Conservation (phyloP, 2,797 vertebrate species). For the Tadarida brasiliensis region DNA sequence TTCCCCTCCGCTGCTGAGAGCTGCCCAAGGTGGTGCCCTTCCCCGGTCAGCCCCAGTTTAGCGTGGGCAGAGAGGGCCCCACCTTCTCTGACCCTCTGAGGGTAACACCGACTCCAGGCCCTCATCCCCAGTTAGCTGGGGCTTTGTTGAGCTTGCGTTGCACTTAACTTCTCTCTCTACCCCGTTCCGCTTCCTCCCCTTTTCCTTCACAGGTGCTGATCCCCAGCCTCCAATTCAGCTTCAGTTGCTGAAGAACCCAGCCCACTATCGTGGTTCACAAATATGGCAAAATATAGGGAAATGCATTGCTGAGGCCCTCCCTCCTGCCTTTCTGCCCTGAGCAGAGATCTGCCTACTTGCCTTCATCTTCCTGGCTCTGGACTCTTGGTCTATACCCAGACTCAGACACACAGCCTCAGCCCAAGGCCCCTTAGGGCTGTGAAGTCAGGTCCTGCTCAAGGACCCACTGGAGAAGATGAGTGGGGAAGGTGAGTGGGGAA, state of each 20-base stretch:
- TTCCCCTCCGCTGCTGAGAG: not conserved
- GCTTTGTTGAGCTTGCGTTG: fast-evolving
- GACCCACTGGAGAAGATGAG: not conserved
- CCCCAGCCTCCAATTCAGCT: not conserved
- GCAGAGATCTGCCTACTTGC: not conserved
- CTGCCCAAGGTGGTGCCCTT: not conserved
- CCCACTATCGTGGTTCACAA: not conserved
- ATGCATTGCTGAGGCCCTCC: not conserved
- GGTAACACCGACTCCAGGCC: not conserved
- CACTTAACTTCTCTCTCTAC: not conserved
- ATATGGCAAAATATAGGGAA: not conserved
- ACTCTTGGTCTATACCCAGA: not conserved
- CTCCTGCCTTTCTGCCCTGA: not conserved
- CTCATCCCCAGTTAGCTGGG: fast-evolving
- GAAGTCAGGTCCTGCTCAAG: not conserved
- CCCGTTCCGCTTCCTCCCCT: not conserved
- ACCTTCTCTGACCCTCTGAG: not conserved
- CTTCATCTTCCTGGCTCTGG: not conserved
- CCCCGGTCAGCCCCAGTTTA: not conserved
- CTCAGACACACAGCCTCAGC: not conserved
- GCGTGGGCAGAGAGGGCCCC: not conserved
- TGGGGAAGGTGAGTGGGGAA: too few relatives aligned
- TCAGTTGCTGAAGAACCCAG: not conserved
- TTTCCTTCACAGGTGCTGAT: not conserved
- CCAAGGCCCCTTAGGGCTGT: not conserved